These are phyloP conservation scores for Micromussa lordhowensis DNA, from an alignment of 92 coral and sea anemone genomes.

Conservation along the genomic window DNA sequence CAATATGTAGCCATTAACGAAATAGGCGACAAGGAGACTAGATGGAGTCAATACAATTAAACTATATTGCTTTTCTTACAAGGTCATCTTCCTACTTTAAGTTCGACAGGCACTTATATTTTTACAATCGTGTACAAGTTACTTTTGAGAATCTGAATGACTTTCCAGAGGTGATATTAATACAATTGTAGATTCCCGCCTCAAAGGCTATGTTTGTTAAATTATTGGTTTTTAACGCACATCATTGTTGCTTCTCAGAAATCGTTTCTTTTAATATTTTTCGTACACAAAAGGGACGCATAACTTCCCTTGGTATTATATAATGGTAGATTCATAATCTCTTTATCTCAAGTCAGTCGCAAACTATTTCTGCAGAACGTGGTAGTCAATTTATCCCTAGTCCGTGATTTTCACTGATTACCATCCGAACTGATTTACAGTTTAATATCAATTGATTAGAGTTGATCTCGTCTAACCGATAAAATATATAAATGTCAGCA, in stretches of 20 bases:
- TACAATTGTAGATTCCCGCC: neutral
- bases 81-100: neutral
- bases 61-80: neutral
- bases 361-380: neutral
- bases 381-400: neutral
- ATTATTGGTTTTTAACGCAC: neutral
- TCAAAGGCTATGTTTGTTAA: neutral
- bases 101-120: neutral
- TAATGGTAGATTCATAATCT: neutral
- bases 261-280: neutral
- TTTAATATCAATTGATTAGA: neutral
- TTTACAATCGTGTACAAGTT: neutral
- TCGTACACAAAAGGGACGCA: neutral
- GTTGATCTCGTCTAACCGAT: neutral
- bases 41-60: neutral
- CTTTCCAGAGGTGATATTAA: neutral
- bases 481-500: neutral
- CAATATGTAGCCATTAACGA: neutral
- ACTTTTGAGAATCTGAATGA: neutral
- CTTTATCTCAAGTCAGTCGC: neutral
- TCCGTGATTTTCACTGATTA: neutral
- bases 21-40: conserved; percentile 27
- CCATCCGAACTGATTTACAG: neutral
- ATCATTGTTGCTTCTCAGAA: neutral
- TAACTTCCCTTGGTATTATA: neutral